Evolutionary conservation across 2,113 vertebrate species (phyloP).

Genomic region (Strix aluco): DNA sequence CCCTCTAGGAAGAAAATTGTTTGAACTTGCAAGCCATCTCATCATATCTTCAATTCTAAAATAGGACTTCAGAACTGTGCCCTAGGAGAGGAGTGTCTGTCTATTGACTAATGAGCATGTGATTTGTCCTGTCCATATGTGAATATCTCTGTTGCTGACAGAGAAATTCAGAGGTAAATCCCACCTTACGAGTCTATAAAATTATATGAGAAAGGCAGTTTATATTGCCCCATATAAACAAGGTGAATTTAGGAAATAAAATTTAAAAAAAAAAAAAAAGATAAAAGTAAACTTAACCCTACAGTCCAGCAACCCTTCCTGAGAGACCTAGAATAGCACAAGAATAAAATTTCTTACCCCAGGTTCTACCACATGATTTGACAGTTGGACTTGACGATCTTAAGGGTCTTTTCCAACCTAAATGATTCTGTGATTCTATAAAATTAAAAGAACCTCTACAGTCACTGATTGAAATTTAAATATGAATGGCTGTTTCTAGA

Average conservation of each 20-base stretch:
- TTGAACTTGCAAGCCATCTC: not conserved
- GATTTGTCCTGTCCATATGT: not conserved
- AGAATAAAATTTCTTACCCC: not conserved
- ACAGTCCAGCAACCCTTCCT: not conserved
- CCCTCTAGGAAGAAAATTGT: not conserved
- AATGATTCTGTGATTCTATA: not conserved
- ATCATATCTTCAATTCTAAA: not conserved
- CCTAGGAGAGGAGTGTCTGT: not conserved
- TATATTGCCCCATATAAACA: not conserved
- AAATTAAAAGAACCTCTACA: not conserved
- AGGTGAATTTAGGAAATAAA: not conserved
- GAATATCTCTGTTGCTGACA: not conserved
- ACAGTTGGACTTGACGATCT: fast-evolving
- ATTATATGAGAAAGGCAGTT: not conserved
- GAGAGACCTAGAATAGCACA: not conserved
- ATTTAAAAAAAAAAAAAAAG: not conserved
- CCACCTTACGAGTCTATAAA: not conserved
- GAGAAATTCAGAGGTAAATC: not conserved
- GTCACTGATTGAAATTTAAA: not conserved
- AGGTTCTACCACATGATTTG: not conserved
- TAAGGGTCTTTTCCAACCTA: not conserved
- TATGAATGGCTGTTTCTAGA: not conserved
- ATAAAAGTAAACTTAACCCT: not conserved
- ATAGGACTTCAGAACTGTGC: not conserved
- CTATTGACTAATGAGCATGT: not conserved